Evolutionary conservation across 2,888 invertebrate genomes (phyloP), one percentile per base, ranked within the genome.

Genomic region (Sisyra terminalis): DNA sequence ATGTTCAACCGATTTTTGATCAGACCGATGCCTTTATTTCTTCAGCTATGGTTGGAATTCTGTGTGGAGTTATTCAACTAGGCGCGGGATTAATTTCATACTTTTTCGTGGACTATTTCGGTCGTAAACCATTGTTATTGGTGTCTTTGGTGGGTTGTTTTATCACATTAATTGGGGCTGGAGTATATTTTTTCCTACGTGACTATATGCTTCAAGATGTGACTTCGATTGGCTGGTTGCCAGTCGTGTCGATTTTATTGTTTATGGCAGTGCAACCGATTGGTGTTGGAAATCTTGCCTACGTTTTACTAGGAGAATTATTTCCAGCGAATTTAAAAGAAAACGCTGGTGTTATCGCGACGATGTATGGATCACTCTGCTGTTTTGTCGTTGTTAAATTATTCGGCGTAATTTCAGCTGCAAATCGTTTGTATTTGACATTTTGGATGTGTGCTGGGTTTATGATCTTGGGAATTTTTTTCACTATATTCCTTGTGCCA

Each of bases 1-100:
- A 75, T 51, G 70, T 74, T 0, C 71, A 74, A 45, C 63, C 63
- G 2, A 80, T 82, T 50, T 78, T 82, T 53, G 64, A 66, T 49
- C 53, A 59, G 24, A 54, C 59, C 31, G 60, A 59, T 4, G 64
- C 61, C 37, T 58, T 60, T 29, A 60, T 75, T 17, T 56, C 62
- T 45, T 61, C 72, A 2, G 66, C 70, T 47, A 57, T 70, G 45
- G 71, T 72, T 24, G 71, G 73, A 2, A 71, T 75, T 10, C 65
- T 74, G 47, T 61, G 71, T 40, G 72, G 72, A 43, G 64, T 67
- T 43, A 68, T 72, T 17, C 73, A 73, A 57, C 63, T 73, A 2
- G 57, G 72, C 2, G 71, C 73, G 3, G 70, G 72, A 46, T 59
- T 65, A 30, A 60, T 72, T 3, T 69, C 71, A 1, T 67, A 71